phyloP scores from a whole-genome alignment of 2,113 vertebrate species.

The Mystacornis crossleyi region DNA sequence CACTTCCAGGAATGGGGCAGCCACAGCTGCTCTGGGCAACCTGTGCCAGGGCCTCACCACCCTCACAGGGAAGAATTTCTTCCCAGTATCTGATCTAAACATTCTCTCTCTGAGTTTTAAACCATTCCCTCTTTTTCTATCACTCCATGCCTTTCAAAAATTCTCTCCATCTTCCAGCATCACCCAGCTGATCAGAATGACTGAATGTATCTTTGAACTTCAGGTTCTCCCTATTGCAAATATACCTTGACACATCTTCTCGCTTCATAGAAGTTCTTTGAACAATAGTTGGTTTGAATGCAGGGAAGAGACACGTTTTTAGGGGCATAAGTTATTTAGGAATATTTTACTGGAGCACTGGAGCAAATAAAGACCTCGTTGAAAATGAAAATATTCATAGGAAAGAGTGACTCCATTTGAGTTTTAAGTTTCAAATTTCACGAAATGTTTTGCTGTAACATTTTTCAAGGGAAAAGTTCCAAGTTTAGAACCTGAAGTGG shows the following conservation, averaged over 20 bases:
- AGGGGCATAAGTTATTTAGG: neutral
- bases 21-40: neutral
- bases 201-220: neutral
- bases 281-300: neutral
- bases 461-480: slow-evolving; percentile 5
- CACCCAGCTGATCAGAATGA: neutral
- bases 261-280: neutral
- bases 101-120: neutral
- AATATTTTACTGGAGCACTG: neutral
- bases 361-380: neutral
- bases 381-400: neutral
- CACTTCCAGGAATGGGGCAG: neutral
- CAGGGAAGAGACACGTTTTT: neutral
- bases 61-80: neutral
- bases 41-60: accelerated
- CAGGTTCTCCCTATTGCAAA: neutral
- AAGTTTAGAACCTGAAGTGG: neutral
- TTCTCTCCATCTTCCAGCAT: neutral
- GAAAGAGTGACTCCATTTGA: neutral
- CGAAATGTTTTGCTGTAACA: neutral
- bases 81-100: neutral
- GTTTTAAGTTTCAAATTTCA: neutral
- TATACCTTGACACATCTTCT: neutral
- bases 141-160: neutral
- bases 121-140: neutral